A percentile compares a stretch with the other conserved stretches of the same genome.
Evolutionary conservation across 2,888 invertebrate genomes (phyloP).

Genomic region (Pegoplata infirma): DNA sequence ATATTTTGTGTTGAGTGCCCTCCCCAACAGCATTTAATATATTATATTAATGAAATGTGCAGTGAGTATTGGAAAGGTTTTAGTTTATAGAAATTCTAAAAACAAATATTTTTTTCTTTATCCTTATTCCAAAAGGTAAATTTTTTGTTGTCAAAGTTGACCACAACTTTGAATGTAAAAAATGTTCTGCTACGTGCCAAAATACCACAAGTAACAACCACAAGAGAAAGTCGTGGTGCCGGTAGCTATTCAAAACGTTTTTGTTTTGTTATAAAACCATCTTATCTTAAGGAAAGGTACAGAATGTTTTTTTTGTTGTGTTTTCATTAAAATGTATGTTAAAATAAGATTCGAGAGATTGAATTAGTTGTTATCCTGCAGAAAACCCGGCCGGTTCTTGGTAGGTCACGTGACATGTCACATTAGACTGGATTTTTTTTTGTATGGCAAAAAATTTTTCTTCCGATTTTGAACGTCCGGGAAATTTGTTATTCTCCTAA

Average conservation of each 20-base stretch:
- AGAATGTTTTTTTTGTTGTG: background rate
- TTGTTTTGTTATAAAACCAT: slow-evolving; percentile 49
- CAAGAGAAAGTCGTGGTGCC: slow-evolving; percentile 41
- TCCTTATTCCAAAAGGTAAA: slow-evolving; percentile 26
- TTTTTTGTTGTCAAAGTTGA: slow-evolving; percentile 29
- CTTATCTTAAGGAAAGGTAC: slow-evolving; percentile 51
- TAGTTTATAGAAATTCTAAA: background rate
- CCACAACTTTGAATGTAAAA: slow-evolving; percentile 16
- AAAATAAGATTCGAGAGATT: too few species aligned
- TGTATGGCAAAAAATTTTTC: too few species aligned
- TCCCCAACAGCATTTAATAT: background rate
- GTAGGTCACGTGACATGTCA: too few species aligned
- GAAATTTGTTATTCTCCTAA: too few species aligned
- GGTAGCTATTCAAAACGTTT: slow-evolving; percentile 39
- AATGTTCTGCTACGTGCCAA: slow-evolving; percentile 25
- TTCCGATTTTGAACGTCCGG: too few species aligned
- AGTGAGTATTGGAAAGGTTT: slow-evolving; percentile 36
- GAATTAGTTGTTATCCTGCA: too few species aligned
- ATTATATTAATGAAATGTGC: slow-evolving; percentile 41
- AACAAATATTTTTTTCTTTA: background rate
- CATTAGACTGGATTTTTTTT: too few species aligned
- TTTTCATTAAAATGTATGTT: too few species aligned
- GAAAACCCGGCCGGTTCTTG: too few species aligned
- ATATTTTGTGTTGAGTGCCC: background rate
- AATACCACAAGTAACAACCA: slow-evolving; percentile 27